These are phyloP conservation scores for Colius striatus DNA, from an alignment of 2,113 vertebrate species.

Conservation along the genomic window DNA sequence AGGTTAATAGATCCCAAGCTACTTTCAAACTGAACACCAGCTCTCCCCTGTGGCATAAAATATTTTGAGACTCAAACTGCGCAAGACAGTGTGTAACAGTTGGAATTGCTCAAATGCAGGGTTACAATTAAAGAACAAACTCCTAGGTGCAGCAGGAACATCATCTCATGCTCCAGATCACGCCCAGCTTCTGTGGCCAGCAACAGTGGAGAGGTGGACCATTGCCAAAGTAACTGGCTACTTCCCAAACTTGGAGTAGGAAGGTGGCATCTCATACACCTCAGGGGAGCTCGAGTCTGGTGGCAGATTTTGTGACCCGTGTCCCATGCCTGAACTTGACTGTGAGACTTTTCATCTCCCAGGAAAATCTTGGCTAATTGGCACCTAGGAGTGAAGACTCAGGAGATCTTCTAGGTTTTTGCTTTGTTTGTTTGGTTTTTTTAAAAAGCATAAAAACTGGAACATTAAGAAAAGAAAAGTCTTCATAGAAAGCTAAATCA, in stretches of 20 bases:
- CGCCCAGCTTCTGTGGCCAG: background rate
- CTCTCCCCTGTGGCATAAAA: background rate
- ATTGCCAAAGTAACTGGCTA: background rate
- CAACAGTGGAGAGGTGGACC: background rate
- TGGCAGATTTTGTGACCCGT: background rate
- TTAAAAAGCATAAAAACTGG: background rate
- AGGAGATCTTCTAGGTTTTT: background rate
- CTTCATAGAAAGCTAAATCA: background rate
- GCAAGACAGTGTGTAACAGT: accelerated
- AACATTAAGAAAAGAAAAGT: background rate
- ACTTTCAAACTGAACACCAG: accelerated
- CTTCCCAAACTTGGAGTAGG: background rate
- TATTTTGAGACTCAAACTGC: background rate
- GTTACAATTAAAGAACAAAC: background rate
- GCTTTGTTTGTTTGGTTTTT: background rate
- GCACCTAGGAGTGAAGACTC: background rate
- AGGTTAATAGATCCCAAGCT: background rate
- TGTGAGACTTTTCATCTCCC: background rate
- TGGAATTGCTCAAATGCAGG: background rate
- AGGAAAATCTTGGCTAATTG: background rate
- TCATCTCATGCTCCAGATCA: background rate
- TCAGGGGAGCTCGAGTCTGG: background rate
- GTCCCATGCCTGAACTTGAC: background rate
- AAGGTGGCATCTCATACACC: background rate
- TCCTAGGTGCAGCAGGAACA: accelerated